Evolutionary conservation across 2,113 vertebrate genomes (phyloP).

Genomic region (Corapipo altera): DNA sequence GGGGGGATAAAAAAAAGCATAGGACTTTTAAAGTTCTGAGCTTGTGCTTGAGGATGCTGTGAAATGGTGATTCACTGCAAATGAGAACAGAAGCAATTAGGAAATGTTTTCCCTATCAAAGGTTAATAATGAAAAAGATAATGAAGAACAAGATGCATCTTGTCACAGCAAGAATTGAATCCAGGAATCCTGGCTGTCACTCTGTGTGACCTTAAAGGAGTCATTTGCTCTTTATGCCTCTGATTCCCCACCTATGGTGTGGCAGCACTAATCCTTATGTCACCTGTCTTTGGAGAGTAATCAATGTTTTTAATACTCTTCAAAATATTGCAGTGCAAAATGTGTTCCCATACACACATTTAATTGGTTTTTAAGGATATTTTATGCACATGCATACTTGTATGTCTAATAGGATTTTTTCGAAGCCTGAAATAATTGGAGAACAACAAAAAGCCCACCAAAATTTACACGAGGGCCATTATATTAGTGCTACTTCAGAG

Average conservation of each 20-base stretch:
- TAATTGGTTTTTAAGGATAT: neutral
- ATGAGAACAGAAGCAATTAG: neutral
- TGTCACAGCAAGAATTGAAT: neutral
- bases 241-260: neutral
- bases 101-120: neutral
- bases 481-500: neutral
- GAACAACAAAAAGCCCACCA: neutral
- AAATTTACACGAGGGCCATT: neutral
- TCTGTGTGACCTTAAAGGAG: neutral
- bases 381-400: neutral
- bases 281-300: neutral
- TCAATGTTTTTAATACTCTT: neutral
- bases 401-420: neutral
- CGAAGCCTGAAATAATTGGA: neutral
- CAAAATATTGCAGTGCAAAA: neutral
- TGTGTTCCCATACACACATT: neutral
- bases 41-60: neutral
- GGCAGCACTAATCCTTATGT: neutral
- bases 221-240: neutral
- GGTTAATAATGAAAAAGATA: neutral
- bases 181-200: neutral
- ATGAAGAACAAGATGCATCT: neutral
- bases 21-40: neutral
- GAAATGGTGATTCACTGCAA: neutral
- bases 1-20: neutral